Evolutionary conservation across 2,113 vertebrate species (phyloP).

Genomic region (Lanius ludovicianus): DNA sequence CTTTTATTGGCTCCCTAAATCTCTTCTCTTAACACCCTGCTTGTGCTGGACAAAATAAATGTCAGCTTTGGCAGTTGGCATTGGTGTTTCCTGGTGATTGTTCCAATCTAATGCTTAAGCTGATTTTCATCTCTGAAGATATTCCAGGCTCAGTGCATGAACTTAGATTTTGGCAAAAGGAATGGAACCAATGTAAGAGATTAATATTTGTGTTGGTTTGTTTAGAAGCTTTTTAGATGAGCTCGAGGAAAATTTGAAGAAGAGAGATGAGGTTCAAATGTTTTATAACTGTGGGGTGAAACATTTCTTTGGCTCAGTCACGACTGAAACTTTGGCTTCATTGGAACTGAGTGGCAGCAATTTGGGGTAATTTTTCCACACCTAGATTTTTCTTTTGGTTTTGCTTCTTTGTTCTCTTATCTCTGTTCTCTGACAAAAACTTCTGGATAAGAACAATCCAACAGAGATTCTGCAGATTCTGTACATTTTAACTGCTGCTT

Average conservation of each 20-base stretch:
- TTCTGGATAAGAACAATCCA: background rate
- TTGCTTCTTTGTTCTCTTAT: background rate
- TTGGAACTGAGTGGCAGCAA: background rate
- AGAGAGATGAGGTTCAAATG: background rate
- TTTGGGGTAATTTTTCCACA: background rate
- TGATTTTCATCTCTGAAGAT: background rate
- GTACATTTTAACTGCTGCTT: background rate
- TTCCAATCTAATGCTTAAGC: background rate
- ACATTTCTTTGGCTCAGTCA: fast-evolving
- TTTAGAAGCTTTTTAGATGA: background rate
- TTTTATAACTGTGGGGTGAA: background rate
- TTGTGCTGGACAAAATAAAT: background rate
- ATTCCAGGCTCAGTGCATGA: background rate
- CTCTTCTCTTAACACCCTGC: background rate
- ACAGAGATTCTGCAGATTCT: background rate
- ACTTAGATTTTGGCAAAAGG: background rate
- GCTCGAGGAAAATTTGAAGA: background rate
- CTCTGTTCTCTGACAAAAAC: background rate
- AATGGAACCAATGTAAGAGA: background rate
- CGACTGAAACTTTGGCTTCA: background rate
- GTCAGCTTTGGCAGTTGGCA: background rate
- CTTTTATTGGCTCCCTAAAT: background rate
- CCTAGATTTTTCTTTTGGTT: background rate
- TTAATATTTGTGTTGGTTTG: background rate
- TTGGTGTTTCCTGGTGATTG: background rate